Evolutionary conservation across 2,113 vertebrate species (phyloP).

Genomic region (Cinclus mexicanus): DNA sequence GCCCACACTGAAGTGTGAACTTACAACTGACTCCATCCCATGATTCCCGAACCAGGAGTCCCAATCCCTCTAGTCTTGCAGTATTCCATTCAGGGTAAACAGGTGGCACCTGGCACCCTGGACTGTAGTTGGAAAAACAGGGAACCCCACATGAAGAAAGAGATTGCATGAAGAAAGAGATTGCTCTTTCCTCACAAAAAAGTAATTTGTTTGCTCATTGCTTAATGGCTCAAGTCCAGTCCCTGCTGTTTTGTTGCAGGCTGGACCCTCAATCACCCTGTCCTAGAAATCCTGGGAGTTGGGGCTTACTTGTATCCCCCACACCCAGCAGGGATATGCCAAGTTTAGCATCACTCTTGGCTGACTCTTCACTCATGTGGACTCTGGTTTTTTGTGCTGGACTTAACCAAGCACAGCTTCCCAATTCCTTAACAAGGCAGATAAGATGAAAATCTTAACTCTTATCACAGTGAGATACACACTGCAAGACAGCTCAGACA

Average conservation of each 20-base stretch:
- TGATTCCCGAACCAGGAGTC: neutral
- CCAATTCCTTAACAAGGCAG: neutral
- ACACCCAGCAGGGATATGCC: conserved; percentile 12
- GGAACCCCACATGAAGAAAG: neutral
- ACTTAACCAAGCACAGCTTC: neutral
- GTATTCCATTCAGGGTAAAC: neutral
- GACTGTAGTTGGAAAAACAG: neutral
- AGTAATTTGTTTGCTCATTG: neutral
- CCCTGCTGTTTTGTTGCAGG: neutral
- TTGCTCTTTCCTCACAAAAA: neutral
- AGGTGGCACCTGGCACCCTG: neutral
- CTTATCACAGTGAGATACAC: neutral
- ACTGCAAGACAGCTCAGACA: neutral
- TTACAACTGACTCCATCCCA: neutral
- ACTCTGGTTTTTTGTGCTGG: neutral
- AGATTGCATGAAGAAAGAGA: neutral
- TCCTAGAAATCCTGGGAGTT: neutral
- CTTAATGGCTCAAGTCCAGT: neutral
- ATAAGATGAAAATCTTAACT: neutral
- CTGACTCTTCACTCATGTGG: neutral
- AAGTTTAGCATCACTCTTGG: conserved; percentile 29
- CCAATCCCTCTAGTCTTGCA: neutral
- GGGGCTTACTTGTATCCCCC: neutral
- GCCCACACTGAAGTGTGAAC: neutral
- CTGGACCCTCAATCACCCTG: neutral